Evolutionary conservation across 2,797 vertebrate genomes (phyloP), one percentile per base, ranked within the genome.

Genomic region (Myiotriccus ornatus): DNA sequence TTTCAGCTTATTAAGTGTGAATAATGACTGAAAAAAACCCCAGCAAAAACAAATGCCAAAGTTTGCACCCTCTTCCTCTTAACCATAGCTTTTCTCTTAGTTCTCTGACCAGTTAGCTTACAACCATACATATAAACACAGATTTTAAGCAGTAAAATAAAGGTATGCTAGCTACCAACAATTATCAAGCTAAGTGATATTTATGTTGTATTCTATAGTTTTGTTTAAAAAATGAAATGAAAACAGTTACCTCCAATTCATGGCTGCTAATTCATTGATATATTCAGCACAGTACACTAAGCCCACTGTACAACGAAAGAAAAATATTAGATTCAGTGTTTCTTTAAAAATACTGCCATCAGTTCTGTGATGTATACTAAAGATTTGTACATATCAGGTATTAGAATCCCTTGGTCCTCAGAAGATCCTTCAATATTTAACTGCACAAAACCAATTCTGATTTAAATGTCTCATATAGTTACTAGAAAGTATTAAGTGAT

Each of bases 211-310:
- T 15, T 11, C 6, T 9, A 67, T 1, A 12, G 9, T 69, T 92
- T 81, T 62, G 23, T 39, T 60, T 6, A 68, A 49, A 79, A 93
- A 79, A 49, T 8, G 8, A 27, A 93, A 85, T 44, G 22, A 65
- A 86, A 80, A 27, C 16, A 60, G 23, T 97, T 96, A 99, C 99
- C 98, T 99, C 99, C 99, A 99, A 96, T 99, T 99, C 98, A 98
- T 98, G 11, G 99, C 99, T 47, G 99, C 99, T 46, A 98, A 64
- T 97, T 99, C 99, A 82, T 99, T 99, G 73, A 99, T 97, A 87
- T 99, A 99, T 93, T 99, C 99, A 39, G 99, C 99, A 9, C 97
- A 98, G 60, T 98, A 99, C 70, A 99, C 99, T 89, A 99, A 95
- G 20, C 68, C 96, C 41, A 98, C 99, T 99, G 94, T n/a, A 91